A percentile compares a stretch with the other conserved stretches of the same genome.
Conservation (phyloP, 2,113 vertebrate species). For the Peromyscus polionotus region DNA sequence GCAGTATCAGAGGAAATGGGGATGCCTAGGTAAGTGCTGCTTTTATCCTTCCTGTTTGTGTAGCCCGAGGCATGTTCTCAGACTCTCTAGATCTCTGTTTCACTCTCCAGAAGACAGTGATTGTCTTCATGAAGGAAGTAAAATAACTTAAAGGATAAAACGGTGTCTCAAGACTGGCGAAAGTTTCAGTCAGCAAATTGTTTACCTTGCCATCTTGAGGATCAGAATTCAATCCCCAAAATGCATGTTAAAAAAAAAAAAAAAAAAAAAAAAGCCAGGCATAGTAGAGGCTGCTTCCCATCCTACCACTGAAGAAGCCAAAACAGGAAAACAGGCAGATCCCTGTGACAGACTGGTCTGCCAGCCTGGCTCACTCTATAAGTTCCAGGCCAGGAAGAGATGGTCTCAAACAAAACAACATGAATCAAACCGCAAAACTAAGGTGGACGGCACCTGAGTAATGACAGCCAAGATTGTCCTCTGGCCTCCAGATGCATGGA, state of each 20-base stretch:
- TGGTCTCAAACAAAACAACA: not conserved
- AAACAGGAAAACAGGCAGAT: not conserved
- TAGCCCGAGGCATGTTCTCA: not conserved
- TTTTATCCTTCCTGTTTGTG: not conserved
- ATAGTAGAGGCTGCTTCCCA: not conserved
- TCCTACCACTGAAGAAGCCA: not conserved
- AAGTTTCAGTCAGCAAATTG: not conserved
- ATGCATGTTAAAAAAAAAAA: not conserved
- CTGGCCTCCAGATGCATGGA: not conserved
- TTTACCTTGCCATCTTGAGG: not conserved
- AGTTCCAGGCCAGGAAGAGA: not conserved
- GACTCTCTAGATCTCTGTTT: not conserved
- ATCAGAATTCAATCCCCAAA: not conserved
- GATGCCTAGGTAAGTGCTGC: not conserved
- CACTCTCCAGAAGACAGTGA: not conserved
- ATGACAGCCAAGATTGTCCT: not conserved
- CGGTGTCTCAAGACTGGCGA: not conserved
- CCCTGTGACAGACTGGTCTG: not conserved
- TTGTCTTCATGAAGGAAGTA: not conserved
- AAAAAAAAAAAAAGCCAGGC: not conserved
- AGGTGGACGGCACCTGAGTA: not conserved
- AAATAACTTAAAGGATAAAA: constrained; percentile 25
- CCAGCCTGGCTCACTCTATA: too few relatives aligned
- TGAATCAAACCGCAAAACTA: not conserved
- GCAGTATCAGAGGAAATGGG: not conserved